phyloP scores from a whole-genome alignment of 2,113 vertebrate genomes.

The Ophiodon elongatus region DNA sequence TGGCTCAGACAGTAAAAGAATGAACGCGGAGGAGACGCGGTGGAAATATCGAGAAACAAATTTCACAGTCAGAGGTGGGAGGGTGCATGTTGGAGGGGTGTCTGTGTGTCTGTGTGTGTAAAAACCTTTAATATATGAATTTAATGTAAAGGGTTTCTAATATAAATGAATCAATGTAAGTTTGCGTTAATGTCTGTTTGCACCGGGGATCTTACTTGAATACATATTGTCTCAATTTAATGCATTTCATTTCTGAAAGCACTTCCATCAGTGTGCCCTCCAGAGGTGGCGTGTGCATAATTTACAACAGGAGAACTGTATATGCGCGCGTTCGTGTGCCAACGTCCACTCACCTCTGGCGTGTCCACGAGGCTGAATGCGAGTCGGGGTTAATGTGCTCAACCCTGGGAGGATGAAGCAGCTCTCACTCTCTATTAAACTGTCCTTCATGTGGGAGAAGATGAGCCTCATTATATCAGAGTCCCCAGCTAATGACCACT shows the following conservation, averaged over 20 bases:
- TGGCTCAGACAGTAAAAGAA: constrained; percentile 57
- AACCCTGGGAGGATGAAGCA: constrained; percentile 43
- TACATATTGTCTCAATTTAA: constrained; percentile 12
- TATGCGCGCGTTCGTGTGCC: constrained; percentile 8
- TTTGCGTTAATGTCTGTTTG: neutral
- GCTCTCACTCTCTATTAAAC: constrained; percentile 73
- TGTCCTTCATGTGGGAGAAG: constrained; percentile 71
- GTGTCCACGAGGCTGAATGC: constrained; percentile 47
- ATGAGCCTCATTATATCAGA: constrained; percentile 76
- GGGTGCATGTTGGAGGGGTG: constrained; percentile 7
- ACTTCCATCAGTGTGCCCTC: neutral
- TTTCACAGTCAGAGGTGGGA: constrained; percentile 38
- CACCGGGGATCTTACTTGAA: constrained; percentile 5
- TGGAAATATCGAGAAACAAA: constrained; percentile 58
- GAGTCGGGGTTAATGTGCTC: constrained; percentile 69
- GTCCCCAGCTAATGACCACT: constrained; percentile 72
- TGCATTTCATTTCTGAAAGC: constrained; percentile 22
- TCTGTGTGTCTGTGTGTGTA: constrained; percentile 22
- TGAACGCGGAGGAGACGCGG: constrained; percentile 31
- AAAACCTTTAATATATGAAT: constrained; percentile 28
- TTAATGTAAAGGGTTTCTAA: constrained; percentile 22
- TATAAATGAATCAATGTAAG: constrained; percentile 9
- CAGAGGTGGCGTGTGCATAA: constrained; percentile 24
- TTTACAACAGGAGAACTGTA: constrained; percentile 20
- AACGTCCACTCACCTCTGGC: constrained; percentile 2